Evolutionary conservation across 2,113 vertebrate genomes (phyloP).

Genomic region (Hemiprocne comata): DNA sequence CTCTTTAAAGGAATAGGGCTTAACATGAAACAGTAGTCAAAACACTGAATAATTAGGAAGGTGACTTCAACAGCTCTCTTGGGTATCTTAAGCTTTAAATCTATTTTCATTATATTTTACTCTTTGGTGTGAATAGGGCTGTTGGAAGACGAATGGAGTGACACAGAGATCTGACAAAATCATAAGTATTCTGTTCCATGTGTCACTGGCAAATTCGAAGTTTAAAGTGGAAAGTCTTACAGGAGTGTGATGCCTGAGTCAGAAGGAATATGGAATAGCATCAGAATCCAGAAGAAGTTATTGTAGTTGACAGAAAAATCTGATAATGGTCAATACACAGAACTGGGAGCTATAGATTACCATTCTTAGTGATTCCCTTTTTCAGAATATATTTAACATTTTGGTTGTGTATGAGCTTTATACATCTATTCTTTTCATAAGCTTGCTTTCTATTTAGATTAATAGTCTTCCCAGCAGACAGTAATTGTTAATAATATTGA

Average conservation of each 20-base stretch:
- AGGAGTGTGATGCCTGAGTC: not conserved
- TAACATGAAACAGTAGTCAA: not conserved
- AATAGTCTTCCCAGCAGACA: not conserved
- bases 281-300: not conserved
- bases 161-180: not conserved
- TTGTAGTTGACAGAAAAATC: not conserved
- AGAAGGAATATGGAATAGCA: not conserved
- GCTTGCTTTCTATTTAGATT: not conserved
- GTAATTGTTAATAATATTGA: not conserved
- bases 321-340: not conserved
- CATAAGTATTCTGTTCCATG: not conserved
- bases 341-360: not conserved
- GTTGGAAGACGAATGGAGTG: not conserved
- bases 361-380: not conserved
- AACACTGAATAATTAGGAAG: not conserved
- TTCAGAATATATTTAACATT: not conserved
- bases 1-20: not conserved
- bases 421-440: not conserved
- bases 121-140: not conserved
- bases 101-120: not conserved
- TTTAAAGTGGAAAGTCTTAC: not conserved
- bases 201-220: not conserved
- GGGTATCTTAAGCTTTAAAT: not conserved
- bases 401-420: not conserved
- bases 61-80: not conserved